A percentile compares a stretch with the other conserved stretches of the same genome.
phyloP scores from a whole-genome alignment of 2,797 vertebrate species.

The Buphagus erythrorhynchus region DNA sequence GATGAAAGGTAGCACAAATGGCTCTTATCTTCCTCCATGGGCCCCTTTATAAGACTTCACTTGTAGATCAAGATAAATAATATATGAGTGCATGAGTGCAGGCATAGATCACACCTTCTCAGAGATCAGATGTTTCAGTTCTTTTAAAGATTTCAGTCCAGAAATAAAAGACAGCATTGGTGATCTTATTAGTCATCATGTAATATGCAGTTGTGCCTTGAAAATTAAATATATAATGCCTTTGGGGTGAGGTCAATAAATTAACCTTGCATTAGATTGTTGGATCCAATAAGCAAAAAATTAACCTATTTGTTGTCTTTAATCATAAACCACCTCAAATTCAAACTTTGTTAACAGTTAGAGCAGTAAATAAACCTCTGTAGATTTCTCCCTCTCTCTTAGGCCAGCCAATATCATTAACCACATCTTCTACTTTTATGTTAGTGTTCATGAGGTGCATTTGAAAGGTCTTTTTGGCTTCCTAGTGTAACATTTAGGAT shows the following conservation, averaged over 20 bases:
- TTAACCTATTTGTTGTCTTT: neutral
- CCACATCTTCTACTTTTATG: neutral
- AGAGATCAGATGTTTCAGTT: constrained; percentile 22
- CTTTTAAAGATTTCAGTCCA: constrained; percentile 18
- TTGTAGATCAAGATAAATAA: constrained; percentile 59
- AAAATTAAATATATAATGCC: constrained; percentile 23
- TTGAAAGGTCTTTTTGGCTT: neutral
- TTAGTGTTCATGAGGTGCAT: neutral
- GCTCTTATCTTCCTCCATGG: constrained; percentile 33
- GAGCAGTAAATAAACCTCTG: neutral
- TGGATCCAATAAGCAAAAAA: constrained; percentile 5
- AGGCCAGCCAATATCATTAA: neutral
- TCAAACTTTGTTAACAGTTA: neutral
- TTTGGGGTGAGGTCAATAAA: neutral
- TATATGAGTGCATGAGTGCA: constrained; percentile 33
- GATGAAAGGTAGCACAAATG: constrained; percentile 40
- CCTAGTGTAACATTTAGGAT: neutral
- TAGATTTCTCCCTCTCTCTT: neutral
- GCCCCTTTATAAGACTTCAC: neutral
- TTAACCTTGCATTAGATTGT: constrained; percentile 13
- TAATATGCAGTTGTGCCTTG: neutral
- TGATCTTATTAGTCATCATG: neutral
- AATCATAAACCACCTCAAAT: neutral
- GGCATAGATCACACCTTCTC: constrained; percentile 49
- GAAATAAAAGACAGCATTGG: neutral